Evolutionary conservation across 1,140 invertebrate genomes (phyloP), one percentile per base, ranked within the genome.

Genomic region (Acromyrmex heyeri): DNA sequence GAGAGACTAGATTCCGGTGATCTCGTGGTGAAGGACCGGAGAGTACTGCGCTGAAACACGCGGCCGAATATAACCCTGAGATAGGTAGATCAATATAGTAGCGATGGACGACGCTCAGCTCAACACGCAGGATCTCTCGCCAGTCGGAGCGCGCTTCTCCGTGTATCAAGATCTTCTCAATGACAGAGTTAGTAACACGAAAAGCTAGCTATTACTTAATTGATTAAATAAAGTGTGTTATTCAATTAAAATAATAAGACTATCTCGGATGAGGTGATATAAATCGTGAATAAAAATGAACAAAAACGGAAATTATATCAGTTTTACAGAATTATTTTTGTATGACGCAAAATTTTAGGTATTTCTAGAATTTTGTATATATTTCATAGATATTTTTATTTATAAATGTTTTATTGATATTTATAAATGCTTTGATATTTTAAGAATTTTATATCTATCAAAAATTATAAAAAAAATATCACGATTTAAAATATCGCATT

Each of bases 11-110:
- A 65, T 76, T 21, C 27, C 77, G 87, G 64, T 91, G 90, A 87
- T 87, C 61, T 59, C 89, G 85, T 85, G 87, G 30, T 86, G 88
- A 85, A 86, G 90, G 90, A 92, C 91, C 90, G 86, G 86, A 88
- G 89, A 87, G 83, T 89, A 93, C 93, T 93, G 92, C 86, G 91
- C 87, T 86, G 76, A 90, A 88, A 88, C 87, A 91, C 86, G 82
- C 88, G 87, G 88, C 90, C 85, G 79, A 81, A 91, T 92, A 87
- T 85, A 88, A 87, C 88, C 85, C 86, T 92, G 85, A 87, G 76
- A 91, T 88, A 92, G 91, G 91, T 93, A 93, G 91, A 93, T 93
- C 93, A 93, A 93, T 93, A 93, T 93, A 93, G 88, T 89, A 87
- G 91, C 86, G 65, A 89, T 87, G 86, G 86, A 62, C 77, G 78